phyloP scores from a whole-genome alignment of 2,797 vertebrate genomes.

The Danio aesculapii region DNA sequence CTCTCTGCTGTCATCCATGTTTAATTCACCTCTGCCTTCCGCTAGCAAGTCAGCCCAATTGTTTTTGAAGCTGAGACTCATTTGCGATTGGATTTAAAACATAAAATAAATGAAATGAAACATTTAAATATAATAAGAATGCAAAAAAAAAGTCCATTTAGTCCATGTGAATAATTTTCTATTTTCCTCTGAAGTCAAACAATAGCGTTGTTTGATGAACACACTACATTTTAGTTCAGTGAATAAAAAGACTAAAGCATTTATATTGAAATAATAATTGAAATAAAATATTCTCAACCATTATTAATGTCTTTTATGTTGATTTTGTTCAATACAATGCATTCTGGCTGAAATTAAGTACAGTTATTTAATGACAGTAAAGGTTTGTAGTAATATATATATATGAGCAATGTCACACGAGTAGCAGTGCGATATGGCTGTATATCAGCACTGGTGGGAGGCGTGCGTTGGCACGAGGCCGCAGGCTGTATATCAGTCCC shows the following conservation, averaged over 20 bases:
- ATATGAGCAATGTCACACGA: too few relatives aligned
- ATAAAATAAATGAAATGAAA: too few relatives aligned
- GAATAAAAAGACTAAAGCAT: too few relatives aligned
- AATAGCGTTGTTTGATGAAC: background rate
- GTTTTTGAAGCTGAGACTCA: slow-evolving; percentile 39
- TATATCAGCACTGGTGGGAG: too few relatives aligned
- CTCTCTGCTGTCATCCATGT: slow-evolving; percentile 59
- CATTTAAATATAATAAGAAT: too few relatives aligned
- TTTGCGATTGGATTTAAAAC: background rate
- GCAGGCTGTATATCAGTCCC: too few relatives aligned
- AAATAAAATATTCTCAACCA: background rate
- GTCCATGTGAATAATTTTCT: background rate
- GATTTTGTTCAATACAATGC: background rate
- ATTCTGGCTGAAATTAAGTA: background rate
- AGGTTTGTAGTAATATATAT: too few relatives aligned
- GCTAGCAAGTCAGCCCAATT: slow-evolving; percentile 44
- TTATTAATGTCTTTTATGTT: background rate
- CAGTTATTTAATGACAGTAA: background rate
- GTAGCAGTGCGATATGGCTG: too few relatives aligned
- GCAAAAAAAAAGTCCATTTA: too few relatives aligned
- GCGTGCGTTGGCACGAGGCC: too few relatives aligned
- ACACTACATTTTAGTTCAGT: background rate
- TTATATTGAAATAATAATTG: background rate
- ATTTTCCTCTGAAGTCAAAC: background rate
- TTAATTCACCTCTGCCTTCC: slow-evolving; percentile 59